Conservation (phyloP, 2,797 vertebrate species). For the Muraenolepis orangiensis region DNA sequence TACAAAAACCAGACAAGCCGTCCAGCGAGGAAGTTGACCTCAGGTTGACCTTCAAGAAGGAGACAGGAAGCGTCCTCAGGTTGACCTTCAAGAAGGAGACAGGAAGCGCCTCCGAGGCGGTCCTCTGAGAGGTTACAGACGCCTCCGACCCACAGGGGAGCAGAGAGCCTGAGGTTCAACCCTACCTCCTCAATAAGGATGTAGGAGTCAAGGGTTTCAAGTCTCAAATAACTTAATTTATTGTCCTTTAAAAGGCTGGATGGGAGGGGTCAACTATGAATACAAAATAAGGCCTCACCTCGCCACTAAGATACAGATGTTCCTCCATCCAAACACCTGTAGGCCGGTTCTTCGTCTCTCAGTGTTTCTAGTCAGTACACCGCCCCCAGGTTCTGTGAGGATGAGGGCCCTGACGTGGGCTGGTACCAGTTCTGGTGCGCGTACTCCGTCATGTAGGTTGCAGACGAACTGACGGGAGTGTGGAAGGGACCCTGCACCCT, state of each 20-base stretch:
- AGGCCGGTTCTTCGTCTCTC: background rate
- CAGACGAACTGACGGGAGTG: slow-evolving; percentile 74
- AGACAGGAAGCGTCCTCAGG: background rate
- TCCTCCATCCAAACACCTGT: background rate
- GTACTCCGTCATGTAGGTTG: slow-evolving; percentile 79
- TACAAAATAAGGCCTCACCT: background rate
- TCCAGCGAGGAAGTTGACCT: background rate
- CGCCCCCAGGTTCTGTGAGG: slow-evolving; percentile 75
- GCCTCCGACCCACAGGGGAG: too few relatives aligned
- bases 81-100: background rate
- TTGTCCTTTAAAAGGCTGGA: background rate
- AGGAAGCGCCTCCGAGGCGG: background rate
- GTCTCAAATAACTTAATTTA: background rate
- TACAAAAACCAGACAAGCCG: background rate
- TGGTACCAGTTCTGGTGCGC: slow-evolving; percentile 86
- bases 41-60: background rate
- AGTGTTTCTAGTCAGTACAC: slow-evolving; percentile 74
- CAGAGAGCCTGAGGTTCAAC: background rate
- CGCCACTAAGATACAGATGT: background rate
- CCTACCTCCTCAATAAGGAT: background rate
- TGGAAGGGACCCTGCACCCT: slow-evolving; percentile 76
- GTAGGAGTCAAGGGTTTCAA: background rate
- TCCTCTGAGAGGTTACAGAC: background rate
- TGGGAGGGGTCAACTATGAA: background rate
- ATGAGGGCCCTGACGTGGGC: slow-evolving; percentile 62